Conservation (phyloP, 2,888 invertebrate species). For the Tuberolachnus salignus region DNA sequence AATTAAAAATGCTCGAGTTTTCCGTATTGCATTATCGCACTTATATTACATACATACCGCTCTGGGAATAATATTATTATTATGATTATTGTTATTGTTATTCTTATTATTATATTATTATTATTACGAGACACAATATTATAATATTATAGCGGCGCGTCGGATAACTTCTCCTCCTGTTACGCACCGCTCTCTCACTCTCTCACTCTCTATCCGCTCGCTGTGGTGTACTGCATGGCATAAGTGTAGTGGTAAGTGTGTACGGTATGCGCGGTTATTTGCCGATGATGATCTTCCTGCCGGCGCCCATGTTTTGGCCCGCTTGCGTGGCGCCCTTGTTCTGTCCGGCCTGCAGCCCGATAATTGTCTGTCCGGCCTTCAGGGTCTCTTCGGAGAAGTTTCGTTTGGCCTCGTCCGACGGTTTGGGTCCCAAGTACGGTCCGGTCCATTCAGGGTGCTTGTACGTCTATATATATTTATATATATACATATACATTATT, state of each 20-base stretch:
- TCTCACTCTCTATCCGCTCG: no score
- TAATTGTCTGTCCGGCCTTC: constrained; percentile 84
- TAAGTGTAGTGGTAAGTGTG: background rate
- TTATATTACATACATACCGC: background rate
- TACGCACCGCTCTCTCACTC: no score
- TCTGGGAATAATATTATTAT: background rate
- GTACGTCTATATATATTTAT: constrained; percentile 76
- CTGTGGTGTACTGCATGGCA: background rate
- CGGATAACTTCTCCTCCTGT: background rate
- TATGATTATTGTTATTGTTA: no score
- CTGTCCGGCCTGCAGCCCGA: constrained; percentile 93
- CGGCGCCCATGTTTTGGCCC: constrained; percentile 87
- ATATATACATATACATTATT: no score
- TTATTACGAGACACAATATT: background rate
- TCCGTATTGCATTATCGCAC: no score
- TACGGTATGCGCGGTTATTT: constrained; percentile 69
- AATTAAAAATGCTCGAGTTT: no score
- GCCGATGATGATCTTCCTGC: constrained; percentile 88
- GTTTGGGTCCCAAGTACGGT: constrained; percentile 92
- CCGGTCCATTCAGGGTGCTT: constrained; percentile 83
- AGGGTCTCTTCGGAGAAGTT: constrained; percentile 92
- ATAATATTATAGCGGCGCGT: background rate
- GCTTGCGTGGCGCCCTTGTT: constrained; percentile 96
- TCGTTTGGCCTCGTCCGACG: constrained; percentile 90
- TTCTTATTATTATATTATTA: background rate